Evolutionary conservation across 1,140 invertebrate species (phyloP).

Genomic region (Aphaenogaster ashmeadi): DNA sequence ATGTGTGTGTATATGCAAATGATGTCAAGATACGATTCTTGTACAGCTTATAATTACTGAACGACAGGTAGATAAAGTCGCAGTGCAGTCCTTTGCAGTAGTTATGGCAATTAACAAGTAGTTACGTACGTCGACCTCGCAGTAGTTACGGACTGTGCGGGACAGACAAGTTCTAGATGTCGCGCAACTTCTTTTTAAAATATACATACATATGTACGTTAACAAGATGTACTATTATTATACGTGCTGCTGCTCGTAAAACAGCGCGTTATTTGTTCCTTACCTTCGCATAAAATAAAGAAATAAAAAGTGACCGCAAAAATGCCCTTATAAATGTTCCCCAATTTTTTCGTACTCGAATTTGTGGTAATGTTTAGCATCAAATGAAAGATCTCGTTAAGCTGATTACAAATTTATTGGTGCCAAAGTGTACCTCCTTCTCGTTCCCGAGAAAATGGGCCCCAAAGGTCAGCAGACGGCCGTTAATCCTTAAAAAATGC

Average conservation of each 20-base stretch:
- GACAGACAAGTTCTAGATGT: neutral
- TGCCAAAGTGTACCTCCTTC: too few relatives aligned
- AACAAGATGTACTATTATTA: neutral
- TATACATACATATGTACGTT: neutral
- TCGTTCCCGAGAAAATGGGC: too few relatives aligned
- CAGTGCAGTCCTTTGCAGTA: neutral
- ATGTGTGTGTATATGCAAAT: neutral
- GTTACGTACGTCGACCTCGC: conserved; percentile 19
- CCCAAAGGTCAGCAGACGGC: too few relatives aligned
- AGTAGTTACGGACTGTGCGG: neutral
- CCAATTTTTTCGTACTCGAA: too few relatives aligned
- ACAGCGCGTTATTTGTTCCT: neutral
- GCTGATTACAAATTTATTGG: too few relatives aligned
- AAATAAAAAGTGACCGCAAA: neutral
- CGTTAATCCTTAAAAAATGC: too few relatives aligned
- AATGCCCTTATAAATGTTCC: too few relatives aligned
- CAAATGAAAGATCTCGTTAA: too few relatives aligned
- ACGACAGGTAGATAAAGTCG: conserved; percentile 22
- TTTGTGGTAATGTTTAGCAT: too few relatives aligned
- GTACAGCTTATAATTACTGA: conserved; percentile 9
- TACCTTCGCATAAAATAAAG: neutral
- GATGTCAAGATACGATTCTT: neutral
- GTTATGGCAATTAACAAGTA: conserved; percentile 3
- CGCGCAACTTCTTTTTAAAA: neutral
- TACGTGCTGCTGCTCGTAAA: neutral